phyloP scores from a whole-genome alignment of 2,113 vertebrate genomes.

The Bubo bubo region DNA sequence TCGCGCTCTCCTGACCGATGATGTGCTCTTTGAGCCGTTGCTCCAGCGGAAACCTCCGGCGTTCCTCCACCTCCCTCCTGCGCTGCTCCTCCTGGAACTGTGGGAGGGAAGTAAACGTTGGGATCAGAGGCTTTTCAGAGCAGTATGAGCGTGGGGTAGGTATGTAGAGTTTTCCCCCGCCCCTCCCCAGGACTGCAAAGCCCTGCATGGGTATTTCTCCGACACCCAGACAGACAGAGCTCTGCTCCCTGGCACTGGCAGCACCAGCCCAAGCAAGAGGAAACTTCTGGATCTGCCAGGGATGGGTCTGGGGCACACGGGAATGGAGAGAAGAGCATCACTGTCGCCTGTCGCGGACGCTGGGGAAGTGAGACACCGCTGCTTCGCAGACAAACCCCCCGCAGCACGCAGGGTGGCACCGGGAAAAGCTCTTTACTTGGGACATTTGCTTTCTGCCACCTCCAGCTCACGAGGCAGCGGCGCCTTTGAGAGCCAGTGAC shows the following conservation, averaged over 20 bases:
- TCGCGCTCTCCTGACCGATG: conserved; percentile 94
- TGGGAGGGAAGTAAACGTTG: not conserved
- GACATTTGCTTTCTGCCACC: too few relatives aligned
- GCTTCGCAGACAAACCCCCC: not conserved
- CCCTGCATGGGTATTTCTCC: not conserved
- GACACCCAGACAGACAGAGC: not conserved
- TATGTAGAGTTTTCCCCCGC: rapidly evolving
- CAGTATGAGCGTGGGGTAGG: not conserved
- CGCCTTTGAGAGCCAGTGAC: not conserved
- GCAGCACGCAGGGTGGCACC: not conserved
- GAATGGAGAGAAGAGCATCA: not conserved
- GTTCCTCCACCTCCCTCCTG: conserved; percentile 84
- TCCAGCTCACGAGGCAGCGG: not conserved
- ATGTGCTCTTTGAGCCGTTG: conserved; percentile 92
- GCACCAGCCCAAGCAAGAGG: not conserved
- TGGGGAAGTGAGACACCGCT: rapidly evolving
- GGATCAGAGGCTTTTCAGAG: not conserved
- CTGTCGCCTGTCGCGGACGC: rapidly evolving
- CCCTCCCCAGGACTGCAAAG: not conserved
- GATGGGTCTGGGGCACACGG: not conserved
- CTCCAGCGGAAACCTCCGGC: conserved; percentile 92
- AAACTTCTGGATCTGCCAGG: not conserved
- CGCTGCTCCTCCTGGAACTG: conserved; percentile 88
- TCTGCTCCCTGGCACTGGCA: not conserved
- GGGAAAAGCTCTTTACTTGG: not conserved